Conservation (phyloP, 2,888 invertebrate genomes). For the Dexiosoma caninum region DNA sequence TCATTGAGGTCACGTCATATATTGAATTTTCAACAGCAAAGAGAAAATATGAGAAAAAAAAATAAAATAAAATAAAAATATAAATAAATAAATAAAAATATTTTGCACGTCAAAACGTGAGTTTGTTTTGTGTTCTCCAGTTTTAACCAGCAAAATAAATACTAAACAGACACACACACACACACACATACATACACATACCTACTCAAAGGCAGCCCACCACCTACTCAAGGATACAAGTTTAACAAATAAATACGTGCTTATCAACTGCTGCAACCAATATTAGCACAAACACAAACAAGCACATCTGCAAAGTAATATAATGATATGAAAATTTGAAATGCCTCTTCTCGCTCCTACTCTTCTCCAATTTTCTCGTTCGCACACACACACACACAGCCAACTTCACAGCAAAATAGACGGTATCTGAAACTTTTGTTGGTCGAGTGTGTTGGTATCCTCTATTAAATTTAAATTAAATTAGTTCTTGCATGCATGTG, state of each 20-base stretch:
- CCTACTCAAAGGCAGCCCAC: too few relatives aligned
- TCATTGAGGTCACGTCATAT: conserved; percentile 70
- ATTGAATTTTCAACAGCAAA: conserved; percentile 65
- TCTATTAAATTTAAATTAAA: conserved; percentile 54
- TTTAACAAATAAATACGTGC: conserved; percentile 63
- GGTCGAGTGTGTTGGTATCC: conserved; percentile 17
- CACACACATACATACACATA: background rate
- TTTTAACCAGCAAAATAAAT: conserved; percentile 15
- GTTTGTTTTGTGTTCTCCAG: conserved; percentile 44
- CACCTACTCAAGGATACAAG: conserved; percentile 52
- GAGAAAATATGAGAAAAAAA: conserved; percentile 31
- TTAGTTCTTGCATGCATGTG: conserved; percentile 27
- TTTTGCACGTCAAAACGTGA: conserved; percentile 57
- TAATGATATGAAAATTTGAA: conserved; percentile 4
- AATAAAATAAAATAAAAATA: background rate
- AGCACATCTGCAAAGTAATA: background rate
- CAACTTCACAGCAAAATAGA: background rate
- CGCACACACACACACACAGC: background rate
- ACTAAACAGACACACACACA: background rate
- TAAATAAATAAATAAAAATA: conserved; percentile 44
- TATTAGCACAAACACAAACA: conserved; percentile 1
- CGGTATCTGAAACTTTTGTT: conserved; percentile 17
- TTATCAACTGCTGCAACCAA: conserved; percentile 48
- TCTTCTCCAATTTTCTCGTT: too few relatives aligned
- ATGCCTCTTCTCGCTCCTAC: background rate